A percentile compares a stretch with the other conserved stretches of the same genome.
Conservation (phyloP, 2,888 invertebrate genomes). For the Lasioglossum malachurum region DNA sequence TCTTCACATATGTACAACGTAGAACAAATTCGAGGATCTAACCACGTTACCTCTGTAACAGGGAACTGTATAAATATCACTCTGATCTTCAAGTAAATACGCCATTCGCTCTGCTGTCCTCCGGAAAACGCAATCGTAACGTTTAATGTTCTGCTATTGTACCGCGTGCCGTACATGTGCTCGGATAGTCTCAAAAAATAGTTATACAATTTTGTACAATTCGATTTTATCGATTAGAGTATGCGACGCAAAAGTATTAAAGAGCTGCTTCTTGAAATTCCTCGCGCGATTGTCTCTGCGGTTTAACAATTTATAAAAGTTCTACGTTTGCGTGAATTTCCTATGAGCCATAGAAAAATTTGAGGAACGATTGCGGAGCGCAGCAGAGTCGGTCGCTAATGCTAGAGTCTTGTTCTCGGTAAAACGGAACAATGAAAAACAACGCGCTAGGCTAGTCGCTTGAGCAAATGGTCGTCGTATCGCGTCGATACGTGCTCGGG, state of each 20-base stretch:
- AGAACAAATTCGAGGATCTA: not conserved
- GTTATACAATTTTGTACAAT: not conserved
- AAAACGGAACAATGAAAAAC: constrained; percentile 3
- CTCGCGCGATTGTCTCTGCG: not conserved
- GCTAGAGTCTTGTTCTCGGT: not conserved
- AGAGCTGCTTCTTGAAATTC: too few relatives aligned
- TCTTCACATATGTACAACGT: constrained; percentile 47
- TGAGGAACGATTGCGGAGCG: not conserved
- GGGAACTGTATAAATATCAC: constrained; percentile 17
- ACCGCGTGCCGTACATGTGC: too few relatives aligned
- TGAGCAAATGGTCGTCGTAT: constrained; percentile 48
- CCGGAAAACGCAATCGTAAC: not conserved
- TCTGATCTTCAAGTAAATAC: constrained; percentile 45
- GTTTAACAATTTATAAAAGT: not conserved
- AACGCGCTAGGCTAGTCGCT: not conserved
- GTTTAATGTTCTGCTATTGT: not conserved
- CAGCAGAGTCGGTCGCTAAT: not conserved
- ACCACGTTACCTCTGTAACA: not conserved
- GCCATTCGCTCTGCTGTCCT: not conserved
- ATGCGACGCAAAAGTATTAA: too few relatives aligned
- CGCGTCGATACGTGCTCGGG: constrained; percentile 18
- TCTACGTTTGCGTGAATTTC: not conserved
- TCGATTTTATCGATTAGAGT: not conserved
- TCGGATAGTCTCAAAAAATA: not conserved
- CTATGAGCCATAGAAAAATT: too few relatives aligned